Conservation (phyloP, 2,888 invertebrate genomes). For the Tubiluchus corallicola region DNA sequence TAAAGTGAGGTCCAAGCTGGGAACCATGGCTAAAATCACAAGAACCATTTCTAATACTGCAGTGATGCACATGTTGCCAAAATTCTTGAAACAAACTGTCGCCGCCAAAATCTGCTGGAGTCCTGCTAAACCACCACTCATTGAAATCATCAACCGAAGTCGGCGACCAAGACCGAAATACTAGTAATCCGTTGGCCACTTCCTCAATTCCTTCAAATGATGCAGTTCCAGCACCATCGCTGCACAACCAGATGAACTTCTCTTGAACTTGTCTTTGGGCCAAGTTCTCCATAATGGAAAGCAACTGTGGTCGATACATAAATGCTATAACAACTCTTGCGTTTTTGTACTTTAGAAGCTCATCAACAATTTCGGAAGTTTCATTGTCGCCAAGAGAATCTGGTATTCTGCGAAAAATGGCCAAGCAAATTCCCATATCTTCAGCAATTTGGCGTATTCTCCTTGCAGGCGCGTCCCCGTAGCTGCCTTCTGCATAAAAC, state of each 20-base stretch:
- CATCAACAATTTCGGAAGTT: too few species aligned
- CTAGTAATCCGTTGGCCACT: constrained; percentile 21
- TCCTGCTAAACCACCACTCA: constrained; percentile 24
- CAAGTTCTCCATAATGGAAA: constrained; percentile 15
- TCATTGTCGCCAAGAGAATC: too few species aligned
- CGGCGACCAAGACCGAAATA: constrained; percentile 7
- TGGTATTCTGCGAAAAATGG: too few species aligned
- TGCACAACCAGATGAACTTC: constrained; percentile 24
- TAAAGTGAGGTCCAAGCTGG: too few species aligned
- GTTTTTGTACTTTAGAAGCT: constrained; percentile 11
- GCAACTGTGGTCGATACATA: constrained; percentile 19
- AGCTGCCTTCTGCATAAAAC: too few species aligned
- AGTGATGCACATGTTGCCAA: constrained; percentile 27
- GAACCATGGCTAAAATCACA: too few species aligned
- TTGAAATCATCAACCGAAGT: constrained; percentile 19
- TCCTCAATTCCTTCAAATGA: constrained; percentile 22
- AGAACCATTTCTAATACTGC: constrained; percentile 14
- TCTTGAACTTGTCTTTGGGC: constrained; percentile 13
- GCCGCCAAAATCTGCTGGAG: constrained; percentile 20
- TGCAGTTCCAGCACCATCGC: constrained; percentile 29
- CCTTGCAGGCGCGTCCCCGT: too few species aligned
- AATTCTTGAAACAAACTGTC: constrained; percentile 29
- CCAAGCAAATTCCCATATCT: too few species aligned
- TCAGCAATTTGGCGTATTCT: too few species aligned
- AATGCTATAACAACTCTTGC: constrained; percentile 20